Evolutionary conservation across 2,113 vertebrate genomes (phyloP).

Genomic region (Hemiscyllium ocellatum): DNA sequence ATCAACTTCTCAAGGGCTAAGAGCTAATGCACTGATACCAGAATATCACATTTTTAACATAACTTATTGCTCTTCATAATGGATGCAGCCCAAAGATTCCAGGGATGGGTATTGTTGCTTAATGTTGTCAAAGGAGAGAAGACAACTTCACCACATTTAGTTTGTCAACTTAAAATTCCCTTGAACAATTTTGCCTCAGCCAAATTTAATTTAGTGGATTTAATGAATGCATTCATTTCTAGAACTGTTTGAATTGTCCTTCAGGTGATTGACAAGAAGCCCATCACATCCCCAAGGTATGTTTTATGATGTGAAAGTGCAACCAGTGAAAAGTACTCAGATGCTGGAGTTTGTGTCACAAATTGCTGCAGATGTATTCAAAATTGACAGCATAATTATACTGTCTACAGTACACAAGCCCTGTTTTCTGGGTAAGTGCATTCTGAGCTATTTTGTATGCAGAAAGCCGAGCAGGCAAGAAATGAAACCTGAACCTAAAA

Average conservation of each 20-base stretch:
- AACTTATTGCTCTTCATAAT: not conserved
- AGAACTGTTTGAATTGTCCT: not conserved
- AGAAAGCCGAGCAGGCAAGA: not conserved
- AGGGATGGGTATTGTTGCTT: not conserved
- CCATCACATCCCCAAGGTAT: not conserved
- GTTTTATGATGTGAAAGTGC: not conserved
- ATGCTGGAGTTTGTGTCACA: not conserved
- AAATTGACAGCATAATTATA: not conserved
- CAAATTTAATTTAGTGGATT: not conserved
- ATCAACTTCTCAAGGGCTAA: not conserved
- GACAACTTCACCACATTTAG: not conserved
- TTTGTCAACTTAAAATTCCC: conserved; percentile 20
- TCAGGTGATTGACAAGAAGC: not conserved
- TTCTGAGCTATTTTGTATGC: not conserved
- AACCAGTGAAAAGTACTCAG: not conserved
- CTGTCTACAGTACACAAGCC: not conserved
- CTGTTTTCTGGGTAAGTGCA: not conserved
- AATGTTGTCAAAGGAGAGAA: not conserved
- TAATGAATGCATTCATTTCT: not conserved
- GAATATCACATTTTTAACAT: not conserved
- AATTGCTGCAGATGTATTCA: not conserved
- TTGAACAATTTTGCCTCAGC: not conserved
- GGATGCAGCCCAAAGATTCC: not conserved
- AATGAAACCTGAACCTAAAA: not conserved
- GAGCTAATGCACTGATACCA: not conserved